Conservation (phyloP, 2,888 invertebrate species). For the Drosophila heteroneura region DNA sequence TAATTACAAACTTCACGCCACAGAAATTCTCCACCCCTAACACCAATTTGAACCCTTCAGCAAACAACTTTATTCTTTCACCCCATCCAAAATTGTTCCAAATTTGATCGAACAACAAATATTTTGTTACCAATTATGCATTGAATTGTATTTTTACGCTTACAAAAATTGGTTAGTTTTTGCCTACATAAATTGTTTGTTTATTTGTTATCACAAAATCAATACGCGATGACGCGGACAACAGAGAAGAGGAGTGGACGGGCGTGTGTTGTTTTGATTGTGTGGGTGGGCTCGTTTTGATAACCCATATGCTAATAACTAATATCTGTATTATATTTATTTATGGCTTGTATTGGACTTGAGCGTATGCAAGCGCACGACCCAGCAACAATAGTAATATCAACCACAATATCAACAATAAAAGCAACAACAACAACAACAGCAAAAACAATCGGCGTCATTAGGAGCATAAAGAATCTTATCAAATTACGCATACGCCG, state of each 20-base stretch:
- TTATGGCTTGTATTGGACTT: slow-evolving; percentile 69
- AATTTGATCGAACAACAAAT: slow-evolving; percentile 43
- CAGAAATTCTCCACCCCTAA: not conserved
- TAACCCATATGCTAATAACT: slow-evolving; percentile 78
- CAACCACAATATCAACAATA: slow-evolving; percentile 2
- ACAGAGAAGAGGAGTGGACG: slow-evolving; percentile 18
- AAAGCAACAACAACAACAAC: slow-evolving; percentile 27
- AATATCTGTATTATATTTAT: slow-evolving; percentile 79
- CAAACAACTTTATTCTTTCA: slow-evolving; percentile 2
- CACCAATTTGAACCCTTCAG: not conserved
- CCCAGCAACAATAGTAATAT: slow-evolving; percentile 18
- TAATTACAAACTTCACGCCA: not conserved
- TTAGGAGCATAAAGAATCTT: slow-evolving; percentile 65
- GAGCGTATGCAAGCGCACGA: slow-evolving; percentile 70
- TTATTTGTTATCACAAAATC: slow-evolving; percentile 70
- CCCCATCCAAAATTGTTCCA: slow-evolving; percentile 22
- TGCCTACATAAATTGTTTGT: slow-evolving; percentile 22
- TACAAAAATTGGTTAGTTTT: slow-evolving; percentile 5
- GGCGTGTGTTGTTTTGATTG: not conserved
- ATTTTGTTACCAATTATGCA: slow-evolving; percentile 75
- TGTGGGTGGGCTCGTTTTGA: slow-evolving; percentile 28
- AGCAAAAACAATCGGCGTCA: slow-evolving; percentile 53
- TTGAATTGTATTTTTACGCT: slow-evolving; percentile 58
- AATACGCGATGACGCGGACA: slow-evolving; percentile 70
- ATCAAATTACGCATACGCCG: slow-evolving; percentile 79